These are phyloP conservation scores for Copsychus sechellarum DNA, from an alignment of 2,113 vertebrate species.

Conservation along the genomic window DNA sequence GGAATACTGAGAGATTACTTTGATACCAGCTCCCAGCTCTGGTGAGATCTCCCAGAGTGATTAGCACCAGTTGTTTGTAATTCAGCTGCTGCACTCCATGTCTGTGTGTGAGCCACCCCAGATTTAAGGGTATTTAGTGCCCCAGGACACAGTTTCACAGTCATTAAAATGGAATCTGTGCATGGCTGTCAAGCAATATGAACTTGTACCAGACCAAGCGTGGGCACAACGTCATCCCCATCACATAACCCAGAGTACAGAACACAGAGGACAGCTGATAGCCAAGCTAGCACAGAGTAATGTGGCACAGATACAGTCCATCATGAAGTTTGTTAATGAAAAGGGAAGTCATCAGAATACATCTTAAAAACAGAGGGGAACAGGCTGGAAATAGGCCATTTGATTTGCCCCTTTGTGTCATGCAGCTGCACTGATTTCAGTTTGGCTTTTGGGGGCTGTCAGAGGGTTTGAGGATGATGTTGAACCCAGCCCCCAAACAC, in stretches of 20 bases:
- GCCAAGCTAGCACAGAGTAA: neutral
- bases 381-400: neutral
- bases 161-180: neutral
- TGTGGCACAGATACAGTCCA: neutral
- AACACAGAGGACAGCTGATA: neutral
- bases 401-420: neutral
- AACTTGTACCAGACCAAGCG: neutral
- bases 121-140: neutral
- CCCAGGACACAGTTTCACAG: neutral
- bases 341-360: neutral
- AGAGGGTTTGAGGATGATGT: neutral
- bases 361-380: neutral
- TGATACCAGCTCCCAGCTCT: neutral
- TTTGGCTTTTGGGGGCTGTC: neutral
- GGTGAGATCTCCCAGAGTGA: neutral
- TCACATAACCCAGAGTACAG: neutral
- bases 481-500: neutral
- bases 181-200: neutral
- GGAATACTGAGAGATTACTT: constrained; percentile 2
- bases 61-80: neutral
- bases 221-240: neutral
- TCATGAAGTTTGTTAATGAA: neutral
- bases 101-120: neutral
- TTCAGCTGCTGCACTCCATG: neutral
- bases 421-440: neutral